Conservation (phyloP, 2,888 invertebrate genomes). For the Stomorhina lunata region DNA sequence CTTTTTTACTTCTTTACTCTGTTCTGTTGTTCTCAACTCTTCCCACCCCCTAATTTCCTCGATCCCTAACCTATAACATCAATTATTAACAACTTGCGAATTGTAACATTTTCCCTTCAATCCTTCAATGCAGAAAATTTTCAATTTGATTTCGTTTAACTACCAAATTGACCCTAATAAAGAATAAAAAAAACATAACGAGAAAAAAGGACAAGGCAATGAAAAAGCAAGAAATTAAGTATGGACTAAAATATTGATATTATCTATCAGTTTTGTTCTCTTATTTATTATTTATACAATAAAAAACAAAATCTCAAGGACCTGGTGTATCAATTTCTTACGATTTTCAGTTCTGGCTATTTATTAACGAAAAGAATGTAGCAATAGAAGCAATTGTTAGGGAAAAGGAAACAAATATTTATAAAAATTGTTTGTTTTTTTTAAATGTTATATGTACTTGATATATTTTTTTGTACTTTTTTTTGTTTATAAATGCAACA, state of each 20-base stretch:
- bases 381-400: neutral
- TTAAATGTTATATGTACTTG: neutral
- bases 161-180: neutral
- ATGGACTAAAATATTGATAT: conserved; percentile 22
- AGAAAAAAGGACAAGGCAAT: neutral
- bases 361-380: neutral
- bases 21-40: no score
- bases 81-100: no score
- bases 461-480: neutral
- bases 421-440: neutral
- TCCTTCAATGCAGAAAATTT: neutral
- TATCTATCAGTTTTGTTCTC: conserved; percentile 23
- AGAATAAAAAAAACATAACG: neutral
- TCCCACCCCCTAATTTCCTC: no score
- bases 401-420: conserved; percentile 23
- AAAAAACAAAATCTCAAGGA: conserved; percentile 1
- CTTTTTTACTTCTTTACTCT: no score
- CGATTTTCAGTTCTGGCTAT: neutral
- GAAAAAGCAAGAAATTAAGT: neutral
- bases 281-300: neutral
- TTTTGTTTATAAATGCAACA: conserved; percentile 49
- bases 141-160: neutral
- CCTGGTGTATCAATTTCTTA: neutral
- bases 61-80: no score
- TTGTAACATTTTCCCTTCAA: neutral